phyloP scores from a whole-genome alignment of 64 coral and sea anemone species.

The Dendrophyllia cribrosa region DNA sequence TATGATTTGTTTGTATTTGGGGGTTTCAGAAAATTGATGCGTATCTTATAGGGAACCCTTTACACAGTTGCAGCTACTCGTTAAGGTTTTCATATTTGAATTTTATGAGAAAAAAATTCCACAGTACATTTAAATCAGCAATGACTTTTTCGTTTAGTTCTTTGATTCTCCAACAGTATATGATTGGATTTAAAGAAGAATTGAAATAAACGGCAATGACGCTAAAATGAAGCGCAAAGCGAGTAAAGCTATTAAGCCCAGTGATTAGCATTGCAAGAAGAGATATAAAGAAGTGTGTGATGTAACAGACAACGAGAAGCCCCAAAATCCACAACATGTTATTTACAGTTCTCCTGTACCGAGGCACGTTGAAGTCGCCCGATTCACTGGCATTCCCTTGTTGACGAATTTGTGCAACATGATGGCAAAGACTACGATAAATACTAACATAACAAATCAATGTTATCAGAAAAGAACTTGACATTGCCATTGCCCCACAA shows the following conservation, averaged over 20 bases:
- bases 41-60: no score
- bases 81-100: no score
- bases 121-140: no score
- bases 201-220: neutral
- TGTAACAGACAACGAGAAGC: neutral
- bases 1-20: no score
- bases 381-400: no score
- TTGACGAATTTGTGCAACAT: conserved; percentile 6
- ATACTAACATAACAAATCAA: neutral
- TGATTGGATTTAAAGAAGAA: no score
- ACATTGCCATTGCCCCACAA: neutral
- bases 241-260: neutral
- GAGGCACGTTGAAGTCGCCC: neutral
- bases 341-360: conserved; percentile 1
- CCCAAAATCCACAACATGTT: conserved; percentile 19
- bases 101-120: no score
- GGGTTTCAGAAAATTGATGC: no score
- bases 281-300: neutral
- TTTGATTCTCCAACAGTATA: no score
- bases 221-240: neutral
- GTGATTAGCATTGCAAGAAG: neutral
- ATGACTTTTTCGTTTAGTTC: no score
- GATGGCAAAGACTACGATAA: neutral
- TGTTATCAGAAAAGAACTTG: neutral
- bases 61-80: no score